These are phyloP conservation scores for Manis javanica DNA, from an alignment of 2,797 vertebrate species.

Conservation along the genomic window DNA sequence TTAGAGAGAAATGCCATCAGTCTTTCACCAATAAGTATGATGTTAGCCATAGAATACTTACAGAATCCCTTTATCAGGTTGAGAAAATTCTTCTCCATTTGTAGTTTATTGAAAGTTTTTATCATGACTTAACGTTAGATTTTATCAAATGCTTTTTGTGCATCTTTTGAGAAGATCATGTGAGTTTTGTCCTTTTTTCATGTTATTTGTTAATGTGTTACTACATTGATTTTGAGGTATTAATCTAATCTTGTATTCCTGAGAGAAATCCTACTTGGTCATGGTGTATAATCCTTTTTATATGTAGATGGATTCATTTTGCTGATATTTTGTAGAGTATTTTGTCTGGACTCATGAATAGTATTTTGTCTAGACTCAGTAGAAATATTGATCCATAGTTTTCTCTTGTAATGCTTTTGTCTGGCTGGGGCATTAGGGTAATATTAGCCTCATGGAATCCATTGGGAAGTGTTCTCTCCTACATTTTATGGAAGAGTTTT, in stretches of 20 bases:
- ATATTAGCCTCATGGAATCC: not conserved
- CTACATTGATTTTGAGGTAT: not conserved
- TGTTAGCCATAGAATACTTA: not conserved
- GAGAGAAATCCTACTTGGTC: not conserved
- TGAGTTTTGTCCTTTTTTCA: not conserved
- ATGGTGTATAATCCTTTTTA: not conserved
- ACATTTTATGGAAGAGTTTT: not conserved
- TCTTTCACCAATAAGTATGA: not conserved
- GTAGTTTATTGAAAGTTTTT: not conserved
- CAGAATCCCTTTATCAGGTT: not conserved
- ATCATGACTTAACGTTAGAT: not conserved
- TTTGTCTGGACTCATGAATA: not conserved
- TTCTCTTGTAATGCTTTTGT: not conserved
- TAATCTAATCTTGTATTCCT: not conserved
- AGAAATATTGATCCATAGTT: not conserved
- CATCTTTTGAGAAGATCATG: not conserved
- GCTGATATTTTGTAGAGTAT: not conserved
- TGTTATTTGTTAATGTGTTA: not conserved
- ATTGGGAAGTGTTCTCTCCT: not conserved
- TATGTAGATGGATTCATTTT: not conserved
- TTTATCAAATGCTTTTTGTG: constrained; percentile 7
- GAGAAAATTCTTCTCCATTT: not conserved
- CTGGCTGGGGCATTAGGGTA: not conserved
- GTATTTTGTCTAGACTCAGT: not conserved
- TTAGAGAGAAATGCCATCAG: not conserved